Evolutionary conservation across 2,113 vertebrate species (phyloP).

Genomic region (Takifugu flavidus): DNA sequence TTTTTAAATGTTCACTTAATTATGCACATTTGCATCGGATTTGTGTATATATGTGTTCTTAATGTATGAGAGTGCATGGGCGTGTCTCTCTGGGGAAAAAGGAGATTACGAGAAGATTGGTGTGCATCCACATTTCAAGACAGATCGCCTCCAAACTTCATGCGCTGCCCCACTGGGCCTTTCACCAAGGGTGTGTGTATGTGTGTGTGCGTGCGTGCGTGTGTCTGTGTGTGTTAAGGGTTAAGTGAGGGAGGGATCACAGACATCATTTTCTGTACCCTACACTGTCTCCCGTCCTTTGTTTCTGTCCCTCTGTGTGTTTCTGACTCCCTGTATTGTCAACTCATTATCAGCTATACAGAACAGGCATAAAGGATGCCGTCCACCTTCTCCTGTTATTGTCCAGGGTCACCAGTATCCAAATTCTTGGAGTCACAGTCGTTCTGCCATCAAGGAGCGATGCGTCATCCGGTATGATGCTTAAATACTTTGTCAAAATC

Average conservation of each 20-base stretch:
- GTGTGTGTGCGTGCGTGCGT: constrained; percentile 30
- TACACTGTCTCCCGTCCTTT: neutral
- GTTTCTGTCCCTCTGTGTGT: too few relatives aligned
- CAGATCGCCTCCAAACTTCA: constrained; percentile 48
- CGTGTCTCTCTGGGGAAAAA: constrained; percentile 38
- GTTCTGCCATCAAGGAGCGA: too few relatives aligned
- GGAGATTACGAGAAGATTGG: constrained; percentile 70
- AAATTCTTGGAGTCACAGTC: too few relatives aligned
- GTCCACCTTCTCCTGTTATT: too few relatives aligned
- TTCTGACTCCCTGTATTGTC: too few relatives aligned
- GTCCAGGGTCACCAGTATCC: too few relatives aligned
- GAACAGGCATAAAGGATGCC: too few relatives aligned
- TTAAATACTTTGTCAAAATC: too few relatives aligned
- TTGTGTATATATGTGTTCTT: constrained; percentile 8
- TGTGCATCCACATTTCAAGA: constrained; percentile 57
- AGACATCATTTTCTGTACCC: constrained; percentile 37
- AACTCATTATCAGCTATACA: too few relatives aligned
- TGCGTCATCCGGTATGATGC: too few relatives aligned
- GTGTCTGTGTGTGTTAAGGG: constrained; percentile 22
- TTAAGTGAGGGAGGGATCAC: constrained; percentile 40
- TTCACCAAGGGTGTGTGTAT: constrained; percentile 52
- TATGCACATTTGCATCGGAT: constrained; percentile 4
- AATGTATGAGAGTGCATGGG: constrained; percentile 25
- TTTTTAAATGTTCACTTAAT: neutral
- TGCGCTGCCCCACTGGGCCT: constrained; percentile 69